A percentile compares a stretch with the other conserved stretches of the same genome.
Evolutionary conservation across 2,797 vertebrate genomes (phyloP).

Genomic region (Mus spretus): DNA sequence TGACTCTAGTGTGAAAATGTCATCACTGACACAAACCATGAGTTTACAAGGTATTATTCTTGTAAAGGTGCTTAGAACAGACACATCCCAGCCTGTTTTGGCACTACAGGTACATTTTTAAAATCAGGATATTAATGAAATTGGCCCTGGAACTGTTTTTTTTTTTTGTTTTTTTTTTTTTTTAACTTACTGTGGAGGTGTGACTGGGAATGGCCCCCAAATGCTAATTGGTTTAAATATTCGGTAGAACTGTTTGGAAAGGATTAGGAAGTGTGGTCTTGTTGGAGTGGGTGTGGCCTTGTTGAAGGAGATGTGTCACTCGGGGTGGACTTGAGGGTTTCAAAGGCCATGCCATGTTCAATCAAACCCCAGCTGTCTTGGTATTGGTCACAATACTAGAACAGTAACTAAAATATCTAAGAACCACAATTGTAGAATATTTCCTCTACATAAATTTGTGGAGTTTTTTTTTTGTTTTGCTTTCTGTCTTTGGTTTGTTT

Average conservation of each 20-base stretch:
- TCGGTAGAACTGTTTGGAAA: background rate
- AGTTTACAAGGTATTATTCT: background rate
- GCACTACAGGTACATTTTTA: background rate
- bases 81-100: background rate
- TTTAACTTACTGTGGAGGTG: background rate
- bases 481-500: background rate
- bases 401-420: background rate
- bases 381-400: background rate
- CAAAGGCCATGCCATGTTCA: background rate
- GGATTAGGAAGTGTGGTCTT: background rate
- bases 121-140: constrained; percentile 23
- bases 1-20: background rate
- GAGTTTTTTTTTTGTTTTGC: background rate
- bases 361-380: background rate
- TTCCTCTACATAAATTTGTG: background rate
- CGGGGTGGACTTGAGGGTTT: background rate
- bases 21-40: too few relatives aligned
- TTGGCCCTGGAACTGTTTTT: background rate
- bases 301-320: background rate
- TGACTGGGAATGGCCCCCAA: background rate
- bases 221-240: background rate
- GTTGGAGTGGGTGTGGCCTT: background rate
- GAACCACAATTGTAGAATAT: background rate
- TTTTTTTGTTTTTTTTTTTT: background rate
- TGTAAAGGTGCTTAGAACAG: background rate